phyloP scores from a whole-genome alignment of 2,113 vertebrate species.

The Tachysurus vachellii region DNA sequence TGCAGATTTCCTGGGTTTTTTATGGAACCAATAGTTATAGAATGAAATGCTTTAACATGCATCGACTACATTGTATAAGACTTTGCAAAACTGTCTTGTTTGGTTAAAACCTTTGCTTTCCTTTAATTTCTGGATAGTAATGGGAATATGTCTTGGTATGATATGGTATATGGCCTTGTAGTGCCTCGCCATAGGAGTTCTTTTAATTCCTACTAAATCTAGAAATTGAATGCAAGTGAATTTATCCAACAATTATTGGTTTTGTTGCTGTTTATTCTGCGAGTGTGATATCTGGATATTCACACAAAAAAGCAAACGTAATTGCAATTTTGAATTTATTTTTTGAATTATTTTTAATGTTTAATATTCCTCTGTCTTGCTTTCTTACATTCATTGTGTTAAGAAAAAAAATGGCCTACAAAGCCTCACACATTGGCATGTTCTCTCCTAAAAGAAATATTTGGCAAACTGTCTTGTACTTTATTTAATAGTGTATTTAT shows the following conservation, averaged over 20 bases:
- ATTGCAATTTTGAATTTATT: slow-evolving; percentile 9
- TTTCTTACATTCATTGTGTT: slow-evolving; percentile 29
- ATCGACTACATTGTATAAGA: slow-evolving; percentile 21
- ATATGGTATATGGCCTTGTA: slow-evolving; percentile 17
- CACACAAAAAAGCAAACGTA: not conserved
- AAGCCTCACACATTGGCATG: slow-evolving; percentile 12
- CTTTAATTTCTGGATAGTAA: not conserved
- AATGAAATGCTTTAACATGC: slow-evolving; percentile 29
- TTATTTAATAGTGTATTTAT: slow-evolving; percentile 83
- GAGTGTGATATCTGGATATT: slow-evolving; percentile 40
- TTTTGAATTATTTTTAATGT: not conserved
- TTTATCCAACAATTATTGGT: slow-evolving; percentile 41
- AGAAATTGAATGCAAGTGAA: slow-evolving; percentile 23
- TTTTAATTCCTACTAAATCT: slow-evolving; percentile 20
- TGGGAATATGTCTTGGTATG: not conserved
- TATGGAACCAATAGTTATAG: slow-evolving; percentile 14
- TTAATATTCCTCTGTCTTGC: not conserved
- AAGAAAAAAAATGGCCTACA: not conserved
- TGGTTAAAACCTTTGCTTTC: slow-evolving; percentile 10
- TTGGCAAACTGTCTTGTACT: slow-evolving; percentile 69
- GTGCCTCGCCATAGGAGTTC: slow-evolving; percentile 30
- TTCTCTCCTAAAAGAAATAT: slow-evolving; percentile 36
- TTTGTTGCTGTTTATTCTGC: slow-evolving; percentile 36
- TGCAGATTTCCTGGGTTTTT: slow-evolving; percentile 31
- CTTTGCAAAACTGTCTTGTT: slow-evolving; percentile 22